Evolutionary conservation across 2,888 invertebrate species (phyloP).

Genomic region (Philereme vetulata): DNA sequence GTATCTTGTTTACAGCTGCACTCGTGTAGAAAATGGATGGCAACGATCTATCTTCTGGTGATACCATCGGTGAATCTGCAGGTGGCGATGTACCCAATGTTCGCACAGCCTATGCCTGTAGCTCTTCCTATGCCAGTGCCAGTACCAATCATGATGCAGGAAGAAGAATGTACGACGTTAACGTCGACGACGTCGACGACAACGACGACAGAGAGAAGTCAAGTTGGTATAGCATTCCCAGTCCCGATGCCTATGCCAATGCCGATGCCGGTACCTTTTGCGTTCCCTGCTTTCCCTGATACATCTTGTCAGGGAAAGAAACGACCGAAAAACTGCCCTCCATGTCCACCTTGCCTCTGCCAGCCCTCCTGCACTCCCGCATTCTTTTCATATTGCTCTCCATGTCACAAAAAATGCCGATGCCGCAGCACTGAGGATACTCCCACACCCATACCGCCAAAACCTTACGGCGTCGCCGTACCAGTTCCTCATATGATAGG

Average conservation of each 20-base stretch:
- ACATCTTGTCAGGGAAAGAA: conserved; percentile 27
- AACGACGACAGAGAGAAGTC: conserved; percentile 21
- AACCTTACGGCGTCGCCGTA: conserved; percentile 24
- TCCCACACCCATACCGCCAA: conserved; percentile 46
- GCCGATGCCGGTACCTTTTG: conserved; percentile 49
- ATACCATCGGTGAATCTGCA: conserved; percentile 40
- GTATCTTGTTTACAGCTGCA: conserved; percentile 36
- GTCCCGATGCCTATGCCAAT: conserved; percentile 14
- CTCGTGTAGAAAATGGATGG: conserved; percentile 38
- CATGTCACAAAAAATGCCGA: conserved; percentile 67
- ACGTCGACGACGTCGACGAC: conserved; percentile 37
- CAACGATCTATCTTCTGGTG: conserved; percentile 23
- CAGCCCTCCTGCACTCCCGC: conserved; percentile 66
- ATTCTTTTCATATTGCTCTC: conserved; percentile 69
- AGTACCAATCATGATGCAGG: conserved; percentile 9
- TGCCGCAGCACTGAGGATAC: conserved; percentile 51
- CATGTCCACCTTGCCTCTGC: conserved; percentile 70
- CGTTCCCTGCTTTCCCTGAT: conserved; percentile 50
- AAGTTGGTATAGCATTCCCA: conserved; percentile 21
- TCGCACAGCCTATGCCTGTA: conserved; percentile 13
- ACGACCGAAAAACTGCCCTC: conserved; percentile 54
- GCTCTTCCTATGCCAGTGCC: conserved; percentile 16
- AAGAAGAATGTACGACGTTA: conserved; percentile 5
- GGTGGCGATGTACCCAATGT: conserved; percentile 38
- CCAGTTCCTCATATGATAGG: conserved; percentile 15